Conservation (phyloP, 2,888 invertebrate species). For the Megaustenia siamemsis region DNA sequence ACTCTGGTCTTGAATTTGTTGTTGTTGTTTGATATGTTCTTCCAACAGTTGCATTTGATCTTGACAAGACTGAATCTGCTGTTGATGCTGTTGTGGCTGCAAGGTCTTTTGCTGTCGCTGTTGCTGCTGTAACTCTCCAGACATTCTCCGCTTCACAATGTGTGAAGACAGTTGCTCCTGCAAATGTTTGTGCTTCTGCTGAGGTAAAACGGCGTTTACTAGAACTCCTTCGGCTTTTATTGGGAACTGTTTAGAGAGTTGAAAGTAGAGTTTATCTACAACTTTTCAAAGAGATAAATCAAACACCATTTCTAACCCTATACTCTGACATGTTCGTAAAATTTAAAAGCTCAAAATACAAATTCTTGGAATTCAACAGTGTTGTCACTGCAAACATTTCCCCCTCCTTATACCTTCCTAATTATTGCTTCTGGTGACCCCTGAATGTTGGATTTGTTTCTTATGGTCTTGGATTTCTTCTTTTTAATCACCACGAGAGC, state of each 20-base stretch:
- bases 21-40: constrained; percentile 59
- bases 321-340: too few species aligned
- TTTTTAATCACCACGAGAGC: too few species aligned
- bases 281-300: too few species aligned
- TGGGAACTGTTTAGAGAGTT: constrained; percentile 19
- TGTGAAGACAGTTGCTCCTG: constrained; percentile 57
- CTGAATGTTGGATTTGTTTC: too few species aligned
- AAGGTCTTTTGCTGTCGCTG: constrained; percentile 42
- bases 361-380: too few species aligned
- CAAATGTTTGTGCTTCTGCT: constrained; percentile 54
- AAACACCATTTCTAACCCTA: too few species aligned
- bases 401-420: too few species aligned
- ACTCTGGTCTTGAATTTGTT: constrained; percentile 52
- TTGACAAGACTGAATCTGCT: constrained; percentile 58
- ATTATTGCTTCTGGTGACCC: too few species aligned
- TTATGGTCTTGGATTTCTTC: too few species aligned
- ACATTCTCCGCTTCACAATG: constrained; percentile 51
- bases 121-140: constrained; percentile 44
- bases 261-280: too few species aligned
- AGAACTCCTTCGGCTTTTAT: constrained; percentile 8
- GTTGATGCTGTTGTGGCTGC: constrained; percentile 56
- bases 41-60: constrained; percentile 57
- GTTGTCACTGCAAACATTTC: too few species aligned
- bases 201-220: constrained; percentile 10
- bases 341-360: too few species aligned